These are phyloP conservation scores for Sphaerophoria rueppellii DNA, from an alignment of 2,888 invertebrate species.

Conservation along the genomic window DNA sequence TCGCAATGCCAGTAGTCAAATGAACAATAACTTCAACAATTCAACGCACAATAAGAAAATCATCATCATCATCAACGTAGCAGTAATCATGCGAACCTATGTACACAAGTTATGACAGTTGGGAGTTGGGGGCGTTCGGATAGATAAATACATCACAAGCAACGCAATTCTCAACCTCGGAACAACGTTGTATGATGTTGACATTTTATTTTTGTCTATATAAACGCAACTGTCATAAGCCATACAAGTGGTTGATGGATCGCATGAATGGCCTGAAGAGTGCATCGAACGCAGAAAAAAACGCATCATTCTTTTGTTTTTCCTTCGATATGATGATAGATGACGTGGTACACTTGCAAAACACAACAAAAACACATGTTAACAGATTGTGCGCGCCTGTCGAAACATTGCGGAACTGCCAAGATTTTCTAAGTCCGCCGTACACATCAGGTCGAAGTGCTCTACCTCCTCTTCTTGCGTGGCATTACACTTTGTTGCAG, in stretches of 20 bases:
- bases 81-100: conserved; percentile 58
- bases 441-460: not conserved
- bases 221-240: conserved; percentile 16
- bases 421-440: conserved; percentile 27
- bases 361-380: conserved; percentile 70
- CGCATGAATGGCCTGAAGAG: not conserved
- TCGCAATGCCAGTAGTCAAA: not conserved
- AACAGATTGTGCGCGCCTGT: conserved; percentile 51
- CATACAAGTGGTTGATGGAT: conserved; percentile 35
- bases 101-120: conserved; percentile 56
- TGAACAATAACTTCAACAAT: conserved; percentile 27
- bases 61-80: conserved; percentile 19
- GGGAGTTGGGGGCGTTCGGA: conserved; percentile 1
- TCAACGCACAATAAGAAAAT: conserved; percentile 56
- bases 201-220: conserved; percentile 29
- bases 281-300: conserved; percentile 53
- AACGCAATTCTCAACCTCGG: conserved; percentile 18
- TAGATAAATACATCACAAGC: conserved; percentile 13
- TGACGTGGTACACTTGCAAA: conserved; percentile 71
- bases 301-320: conserved; percentile 20
- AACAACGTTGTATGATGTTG: not conserved
- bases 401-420: conserved; percentile 50
- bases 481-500: conserved; percentile 15
- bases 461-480: conserved; percentile 4
- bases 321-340: conserved; percentile 51